Conservation (phyloP, 2,888 invertebrate genomes). For the Mimas tiliae region DNA sequence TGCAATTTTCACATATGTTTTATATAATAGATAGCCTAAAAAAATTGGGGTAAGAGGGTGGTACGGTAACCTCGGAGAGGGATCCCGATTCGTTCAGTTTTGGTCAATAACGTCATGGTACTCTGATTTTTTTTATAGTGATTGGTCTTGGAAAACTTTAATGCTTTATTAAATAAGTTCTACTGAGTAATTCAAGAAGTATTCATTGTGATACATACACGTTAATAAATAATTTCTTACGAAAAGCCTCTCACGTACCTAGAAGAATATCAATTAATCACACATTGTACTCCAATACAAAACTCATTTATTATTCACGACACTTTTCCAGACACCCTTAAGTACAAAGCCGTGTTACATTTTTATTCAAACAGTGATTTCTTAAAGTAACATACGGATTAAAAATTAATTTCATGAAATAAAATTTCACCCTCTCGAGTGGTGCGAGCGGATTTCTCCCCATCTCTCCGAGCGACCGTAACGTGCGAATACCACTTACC, state of each 20-base stretch:
- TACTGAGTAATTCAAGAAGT: background rate
- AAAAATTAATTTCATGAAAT: constrained; percentile 72
- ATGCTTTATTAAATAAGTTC: too few species aligned
- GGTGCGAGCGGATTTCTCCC: constrained; percentile 58
- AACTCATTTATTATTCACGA: constrained; percentile 8
- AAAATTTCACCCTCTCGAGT: constrained; percentile 61
- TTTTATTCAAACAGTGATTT: constrained; percentile 39
- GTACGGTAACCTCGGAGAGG: too few species aligned
- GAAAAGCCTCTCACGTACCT: background rate
- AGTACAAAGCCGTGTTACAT: constrained; percentile 18
- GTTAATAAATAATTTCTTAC: background rate
- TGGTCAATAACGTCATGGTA: too few species aligned
- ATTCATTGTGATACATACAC: background rate
- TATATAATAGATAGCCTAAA: too few species aligned
- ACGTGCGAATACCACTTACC: constrained; percentile 79
- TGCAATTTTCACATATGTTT: too few species aligned
- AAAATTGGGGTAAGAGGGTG: too few species aligned
- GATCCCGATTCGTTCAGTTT: too few species aligned
- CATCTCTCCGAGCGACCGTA: constrained; percentile 68
- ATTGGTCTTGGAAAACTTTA: too few species aligned
- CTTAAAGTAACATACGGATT: constrained; percentile 53
- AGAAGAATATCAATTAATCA: constrained; percentile 2
- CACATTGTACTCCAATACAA: background rate
- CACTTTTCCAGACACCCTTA: background rate
- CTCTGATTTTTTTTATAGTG: too few species aligned